Evolutionary conservation across 35 echinoderm and acorn worm genomes (phyloP).

Genomic region (Lytechinus pictus): DNA sequence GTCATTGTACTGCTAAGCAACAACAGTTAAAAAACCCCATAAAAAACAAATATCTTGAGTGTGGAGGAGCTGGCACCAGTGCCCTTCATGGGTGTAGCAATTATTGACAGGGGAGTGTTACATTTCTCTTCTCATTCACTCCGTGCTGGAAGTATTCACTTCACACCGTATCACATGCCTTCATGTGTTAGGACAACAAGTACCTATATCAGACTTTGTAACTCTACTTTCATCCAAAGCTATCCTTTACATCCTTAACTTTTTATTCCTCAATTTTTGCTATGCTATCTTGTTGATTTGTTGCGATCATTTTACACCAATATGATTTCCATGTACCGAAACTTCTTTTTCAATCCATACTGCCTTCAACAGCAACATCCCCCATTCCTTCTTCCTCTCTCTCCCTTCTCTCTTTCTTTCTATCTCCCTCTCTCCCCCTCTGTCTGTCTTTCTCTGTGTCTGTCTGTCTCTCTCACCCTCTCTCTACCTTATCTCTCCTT

Average conservation of each 20-base stretch:
- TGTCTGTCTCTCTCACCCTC: neutral
- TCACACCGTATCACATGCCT: neutral
- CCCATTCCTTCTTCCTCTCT: too few species aligned
- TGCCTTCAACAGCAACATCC: neutral
- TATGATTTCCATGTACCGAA: too few species aligned
- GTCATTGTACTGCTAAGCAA: neutral
- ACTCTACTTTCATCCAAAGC: neutral
- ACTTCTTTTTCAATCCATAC: neutral
- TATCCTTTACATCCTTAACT: neutral
- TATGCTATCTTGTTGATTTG: neutral
- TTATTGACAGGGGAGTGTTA: neutral
- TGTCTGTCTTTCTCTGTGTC: too few species aligned
- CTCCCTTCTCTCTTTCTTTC: too few species aligned
- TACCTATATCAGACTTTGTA: neutral
- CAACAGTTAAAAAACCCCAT: neutral
- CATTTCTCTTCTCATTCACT: conserved; percentile 1
- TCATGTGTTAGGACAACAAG: neutral
- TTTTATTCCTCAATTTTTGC: neutral
- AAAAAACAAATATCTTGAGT: neutral
- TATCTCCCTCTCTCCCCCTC: too few species aligned
- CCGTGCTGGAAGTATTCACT: neutral
- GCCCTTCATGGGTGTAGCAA: conserved; percentile 7
- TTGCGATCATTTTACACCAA: too few species aligned
- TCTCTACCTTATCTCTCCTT: neutral
- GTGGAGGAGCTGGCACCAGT: neutral